Evolutionary conservation across 1,140 invertebrate species (phyloP).

Genomic region (Apis florea): DNA sequence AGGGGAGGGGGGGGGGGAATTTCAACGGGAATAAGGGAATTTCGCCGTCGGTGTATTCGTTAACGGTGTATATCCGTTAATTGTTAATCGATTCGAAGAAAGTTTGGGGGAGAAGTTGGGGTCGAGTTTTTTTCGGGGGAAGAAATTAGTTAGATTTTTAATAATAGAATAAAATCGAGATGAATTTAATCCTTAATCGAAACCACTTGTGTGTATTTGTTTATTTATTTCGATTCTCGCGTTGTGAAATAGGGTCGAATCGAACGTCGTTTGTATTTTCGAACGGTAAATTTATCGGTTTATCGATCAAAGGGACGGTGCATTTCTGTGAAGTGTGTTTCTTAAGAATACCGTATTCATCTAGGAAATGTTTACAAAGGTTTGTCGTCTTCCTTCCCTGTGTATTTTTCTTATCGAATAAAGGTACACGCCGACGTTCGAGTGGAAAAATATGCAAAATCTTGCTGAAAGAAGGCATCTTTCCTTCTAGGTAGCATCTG

Average conservation of each 20-base stretch:
- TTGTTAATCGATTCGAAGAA: background rate
- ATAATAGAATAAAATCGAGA: too few relatives aligned
- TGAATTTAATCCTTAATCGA: too few relatives aligned
- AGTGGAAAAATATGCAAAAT: conserved; percentile 15
- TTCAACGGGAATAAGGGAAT: too few relatives aligned
- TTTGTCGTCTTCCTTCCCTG: background rate
- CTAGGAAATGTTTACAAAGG: too few relatives aligned
- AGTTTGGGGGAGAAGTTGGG: too few relatives aligned
- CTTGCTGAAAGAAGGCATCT: background rate
- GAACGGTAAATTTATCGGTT: background rate
- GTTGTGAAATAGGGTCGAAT: background rate
- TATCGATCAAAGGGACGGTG: background rate
- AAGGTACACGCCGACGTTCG: background rate
- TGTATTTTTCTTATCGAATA: background rate
- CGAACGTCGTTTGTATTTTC: background rate
- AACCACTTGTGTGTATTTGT: too few relatives aligned
- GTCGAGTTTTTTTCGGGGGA: too few relatives aligned
- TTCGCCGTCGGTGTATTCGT: background rate
- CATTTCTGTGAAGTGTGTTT: background rate
- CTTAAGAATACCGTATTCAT: background rate
- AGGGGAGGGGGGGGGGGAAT: background rate
- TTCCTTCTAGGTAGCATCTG: background rate
- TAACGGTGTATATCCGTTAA: background rate
- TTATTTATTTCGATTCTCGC: too few relatives aligned
- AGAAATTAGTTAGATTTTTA: too few relatives aligned